These are phyloP conservation scores for Pseudomyrmex cubaensis DNA, from an alignment of 1,140 invertebrate species.

Conservation along the genomic window DNA sequence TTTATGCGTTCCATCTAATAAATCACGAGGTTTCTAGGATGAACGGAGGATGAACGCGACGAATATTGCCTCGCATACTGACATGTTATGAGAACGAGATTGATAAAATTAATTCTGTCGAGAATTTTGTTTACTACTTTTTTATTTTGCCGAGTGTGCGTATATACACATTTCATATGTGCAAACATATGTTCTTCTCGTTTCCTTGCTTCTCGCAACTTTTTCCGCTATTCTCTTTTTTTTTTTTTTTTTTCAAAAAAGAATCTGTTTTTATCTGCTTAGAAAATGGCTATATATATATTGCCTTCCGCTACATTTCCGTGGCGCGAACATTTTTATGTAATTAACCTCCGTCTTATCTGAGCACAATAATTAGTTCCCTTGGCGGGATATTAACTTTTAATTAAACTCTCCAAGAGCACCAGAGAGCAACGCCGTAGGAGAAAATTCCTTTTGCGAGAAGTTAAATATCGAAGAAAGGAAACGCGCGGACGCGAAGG, in stretches of 20 bases:
- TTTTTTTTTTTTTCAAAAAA: neutral
- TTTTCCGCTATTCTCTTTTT: neutral
- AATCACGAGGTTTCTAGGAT: conserved; percentile 31
- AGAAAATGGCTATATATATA: conserved; percentile 20
- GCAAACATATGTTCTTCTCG: neutral
- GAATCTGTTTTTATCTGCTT: conserved; percentile 37
- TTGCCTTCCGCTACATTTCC: conserved; percentile 52
- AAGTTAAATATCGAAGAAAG: conserved; percentile 32
- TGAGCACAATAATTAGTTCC: conserved; percentile 57
- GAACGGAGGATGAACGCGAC: conserved; percentile 2
- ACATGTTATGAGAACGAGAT: neutral
- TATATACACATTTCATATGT: neutral
- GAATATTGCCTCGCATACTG: neutral
- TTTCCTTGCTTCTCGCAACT: neutral
- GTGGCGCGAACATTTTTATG: conserved; percentile 51
- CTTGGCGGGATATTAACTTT: conserved; percentile 60
- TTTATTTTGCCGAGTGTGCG: neutral
- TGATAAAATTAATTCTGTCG: conserved; percentile 22
- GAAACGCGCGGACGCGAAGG: neutral
- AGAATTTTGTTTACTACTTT: neutral
- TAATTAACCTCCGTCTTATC: conserved; percentile 59
- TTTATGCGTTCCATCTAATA: conserved; percentile 47
- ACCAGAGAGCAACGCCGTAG: neutral
- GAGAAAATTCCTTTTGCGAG: conserved; percentile 33
- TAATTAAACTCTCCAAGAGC: conserved; percentile 57